Base-by-base conservation (phyloP, 2,113 vertebrate genomes). In the Epinephelus moara region DNA sequence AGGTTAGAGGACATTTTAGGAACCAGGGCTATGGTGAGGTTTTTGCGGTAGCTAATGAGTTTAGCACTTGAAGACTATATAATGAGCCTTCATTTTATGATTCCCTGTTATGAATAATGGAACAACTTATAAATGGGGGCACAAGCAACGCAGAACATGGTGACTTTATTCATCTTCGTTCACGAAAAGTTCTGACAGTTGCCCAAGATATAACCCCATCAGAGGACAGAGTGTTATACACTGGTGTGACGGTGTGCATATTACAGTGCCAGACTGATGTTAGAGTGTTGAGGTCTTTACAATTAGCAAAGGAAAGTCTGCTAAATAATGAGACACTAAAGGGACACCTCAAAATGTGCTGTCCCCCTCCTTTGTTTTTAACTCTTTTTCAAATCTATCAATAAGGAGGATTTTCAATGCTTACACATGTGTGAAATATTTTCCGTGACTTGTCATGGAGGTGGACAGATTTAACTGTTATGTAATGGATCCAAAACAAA, bases 1-100 rank as follows among this genome's bases (percentile, higher is more conserved):
- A 87, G 89, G 89, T 93, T 90, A 91, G 80, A 88, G 88, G 88
- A 92, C 92, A 92, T 91, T 90, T 92, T 86, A 70, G 90, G 83
- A 93, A 83, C 81, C 74, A 78, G 17, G 73, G 85, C 85, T 80
- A 23, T 81, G 81, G 72, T 60, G 72, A 89, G 85, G 37, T 88
- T 93, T 85, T 84, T 84, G 82, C 27, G 13, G 88, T 64, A 83
- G 89, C 87, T 93, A 93, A 93, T 93, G 90, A 92, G 84, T 93
- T 92, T 90, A 91, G 84, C 79, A 88, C 90, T 91, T 89, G 88
- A 91, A 90, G 89, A 92, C 87, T 91, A 92, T 92, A 90, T 93
- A 94, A 94, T 93, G 91, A 94, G 92, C 91, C 86, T 90, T 93
- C 91, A 91, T 92, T 90, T 91, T 88, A 75, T 85, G 80, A 90